Conservation (phyloP, 2,888 invertebrate species). For the Gari tellinella region DNA sequence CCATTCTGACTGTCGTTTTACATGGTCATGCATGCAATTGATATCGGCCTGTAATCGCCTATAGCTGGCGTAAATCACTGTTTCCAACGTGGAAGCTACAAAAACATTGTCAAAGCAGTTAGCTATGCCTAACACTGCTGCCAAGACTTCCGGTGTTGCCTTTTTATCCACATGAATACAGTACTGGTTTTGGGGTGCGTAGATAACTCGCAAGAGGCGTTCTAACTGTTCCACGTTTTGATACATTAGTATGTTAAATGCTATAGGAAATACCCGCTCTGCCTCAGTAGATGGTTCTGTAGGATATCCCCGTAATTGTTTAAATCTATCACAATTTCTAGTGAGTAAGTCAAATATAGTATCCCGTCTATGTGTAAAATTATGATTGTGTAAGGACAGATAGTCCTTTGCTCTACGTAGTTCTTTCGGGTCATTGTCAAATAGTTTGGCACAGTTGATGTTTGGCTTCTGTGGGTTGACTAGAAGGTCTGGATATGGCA, state of each 20-base stretch:
- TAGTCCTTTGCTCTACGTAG: slow-evolving; percentile 34
- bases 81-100: slow-evolving; percentile 71
- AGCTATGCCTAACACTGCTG: slow-evolving; percentile 61
- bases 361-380: slow-evolving; percentile 28
- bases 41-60: slow-evolving; percentile 72
- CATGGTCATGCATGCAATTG: slow-evolving; percentile 73
- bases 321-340: slow-evolving; percentile 52
- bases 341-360: slow-evolving; percentile 28
- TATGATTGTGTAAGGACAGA: slow-evolving; percentile 16
- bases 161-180: slow-evolving; percentile 82
- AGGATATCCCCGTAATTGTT: slow-evolving; percentile 43
- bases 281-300: slow-evolving; percentile 28
- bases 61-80: slow-evolving; percentile 71
- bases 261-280: slow-evolving; percentile 76
- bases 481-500: neutral
- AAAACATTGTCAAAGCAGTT: slow-evolving; percentile 82
- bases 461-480: slow-evolving; percentile 2
- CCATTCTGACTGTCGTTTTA: slow-evolving; percentile 59
- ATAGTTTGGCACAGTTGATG: slow-evolving; percentile 56
- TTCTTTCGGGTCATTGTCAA: slow-evolving; percentile 55
- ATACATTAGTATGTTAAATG: slow-evolving; percentile 79
- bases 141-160: slow-evolving; percentile 51
- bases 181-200: slow-evolving; percentile 81
- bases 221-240: slow-evolving; percentile 77
- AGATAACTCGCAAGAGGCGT: slow-evolving; percentile 75